These are phyloP conservation scores for Pseudorectes ferrugineus DNA, from an alignment of 2,113 vertebrate genomes.

Conservation along the genomic window DNA sequence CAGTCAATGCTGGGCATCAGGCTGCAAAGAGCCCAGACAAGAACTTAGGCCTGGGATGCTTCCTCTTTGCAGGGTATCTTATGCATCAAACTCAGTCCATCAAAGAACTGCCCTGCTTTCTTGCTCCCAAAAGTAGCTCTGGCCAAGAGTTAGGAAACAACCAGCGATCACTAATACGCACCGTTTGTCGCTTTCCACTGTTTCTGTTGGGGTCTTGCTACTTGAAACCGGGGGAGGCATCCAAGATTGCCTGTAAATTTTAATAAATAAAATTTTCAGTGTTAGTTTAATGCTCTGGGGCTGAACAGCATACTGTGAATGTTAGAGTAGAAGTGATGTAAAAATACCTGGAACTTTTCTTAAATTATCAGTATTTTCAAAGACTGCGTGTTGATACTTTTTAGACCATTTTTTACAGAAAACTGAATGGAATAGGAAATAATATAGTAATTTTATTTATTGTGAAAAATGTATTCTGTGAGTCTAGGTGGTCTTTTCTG, in stretches of 20 bases:
- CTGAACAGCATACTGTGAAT: not conserved
- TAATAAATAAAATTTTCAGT: not conserved
- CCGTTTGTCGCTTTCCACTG: constrained; percentile 43
- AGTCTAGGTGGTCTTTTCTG: not conserved
- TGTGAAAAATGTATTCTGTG: not conserved
- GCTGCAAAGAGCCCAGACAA: not conserved
- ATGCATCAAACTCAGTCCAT: not conserved
- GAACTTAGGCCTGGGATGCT: not conserved
- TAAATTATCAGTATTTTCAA: not conserved
- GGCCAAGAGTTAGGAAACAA: not conserved
- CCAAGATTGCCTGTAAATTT: constrained; percentile 74
- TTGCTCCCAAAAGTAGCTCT: not conserved
- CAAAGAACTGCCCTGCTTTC: not conserved
- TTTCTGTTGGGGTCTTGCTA: not conserved
- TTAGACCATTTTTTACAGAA: not conserved
- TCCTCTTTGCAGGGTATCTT: not conserved
- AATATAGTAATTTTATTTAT: not conserved
- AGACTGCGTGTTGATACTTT: not conserved
- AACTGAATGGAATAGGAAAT: not conserved
- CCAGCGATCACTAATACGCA: not conserved
- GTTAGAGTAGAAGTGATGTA: not conserved
- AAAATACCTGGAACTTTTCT: not conserved
- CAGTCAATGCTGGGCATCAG: not conserved
- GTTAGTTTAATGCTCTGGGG: not conserved
- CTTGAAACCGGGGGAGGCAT: constrained; percentile 65